These are phyloP conservation scores for Rhinopithecus roxellana DNA, from an alignment of 2,113 vertebrate species.

Conservation along the genomic window DNA sequence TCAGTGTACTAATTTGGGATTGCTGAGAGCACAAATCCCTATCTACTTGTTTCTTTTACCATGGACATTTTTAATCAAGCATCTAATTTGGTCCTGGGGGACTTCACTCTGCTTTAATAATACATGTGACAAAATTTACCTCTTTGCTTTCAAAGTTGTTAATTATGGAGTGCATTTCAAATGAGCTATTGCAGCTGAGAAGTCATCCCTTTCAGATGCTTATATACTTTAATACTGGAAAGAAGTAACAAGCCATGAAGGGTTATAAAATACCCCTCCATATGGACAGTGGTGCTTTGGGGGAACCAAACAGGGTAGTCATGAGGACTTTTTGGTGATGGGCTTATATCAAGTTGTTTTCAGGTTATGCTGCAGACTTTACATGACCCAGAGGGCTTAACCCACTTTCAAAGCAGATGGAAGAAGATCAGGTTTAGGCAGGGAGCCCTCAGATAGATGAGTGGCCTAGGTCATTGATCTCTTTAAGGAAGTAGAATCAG, in stretches of 20 bases:
- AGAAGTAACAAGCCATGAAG: conserved; percentile 35
- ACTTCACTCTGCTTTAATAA: conserved; percentile 83
- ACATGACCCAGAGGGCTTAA: conserved; percentile 9
- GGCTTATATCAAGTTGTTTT: conserved; percentile 9
- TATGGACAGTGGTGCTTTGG: conserved; percentile 48
- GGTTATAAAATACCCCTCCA: conserved; percentile 62
- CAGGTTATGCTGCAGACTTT: conserved; percentile 4
- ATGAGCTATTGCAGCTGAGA: conserved; percentile 68
- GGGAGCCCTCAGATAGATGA: neutral
- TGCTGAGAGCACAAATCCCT: conserved; percentile 71
- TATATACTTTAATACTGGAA: conserved; percentile 51
- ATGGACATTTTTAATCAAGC: conserved; percentile 78
- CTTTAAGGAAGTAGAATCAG: conserved; percentile 3
- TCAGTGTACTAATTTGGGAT: conserved; percentile 73
- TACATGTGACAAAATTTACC: conserved; percentile 80
- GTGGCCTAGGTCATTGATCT: neutral
- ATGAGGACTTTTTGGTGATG: neutral
- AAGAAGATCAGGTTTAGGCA: neutral
- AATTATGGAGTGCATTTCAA: conserved; percentile 80
- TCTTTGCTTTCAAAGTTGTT: conserved; percentile 81
- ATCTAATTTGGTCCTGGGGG: conserved; percentile 82
- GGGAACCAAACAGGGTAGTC: neutral
- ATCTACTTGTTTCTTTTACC: conserved; percentile 77
- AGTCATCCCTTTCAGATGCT: conserved; percentile 60
- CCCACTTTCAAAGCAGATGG: conserved; percentile 24